phyloP scores from a whole-genome alignment of 2,113 vertebrate genomes.

The Rhynchomys soricoides region DNA sequence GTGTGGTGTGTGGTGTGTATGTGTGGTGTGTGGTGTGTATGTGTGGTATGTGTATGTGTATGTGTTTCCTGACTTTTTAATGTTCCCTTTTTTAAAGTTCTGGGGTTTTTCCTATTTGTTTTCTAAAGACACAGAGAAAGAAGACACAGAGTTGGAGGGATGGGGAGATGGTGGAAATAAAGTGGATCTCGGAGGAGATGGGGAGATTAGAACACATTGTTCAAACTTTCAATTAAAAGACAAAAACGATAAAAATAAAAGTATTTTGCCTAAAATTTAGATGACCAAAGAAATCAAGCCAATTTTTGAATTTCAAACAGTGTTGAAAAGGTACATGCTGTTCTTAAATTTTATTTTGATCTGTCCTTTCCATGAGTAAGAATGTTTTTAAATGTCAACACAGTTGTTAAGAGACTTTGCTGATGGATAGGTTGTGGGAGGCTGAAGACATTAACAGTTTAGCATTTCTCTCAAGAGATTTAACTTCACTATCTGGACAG shows the following conservation, averaged over 20 bases:
- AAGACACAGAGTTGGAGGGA: rapidly evolving
- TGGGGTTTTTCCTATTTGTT: neutral
- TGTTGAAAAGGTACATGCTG: neutral
- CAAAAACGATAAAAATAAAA: neutral
- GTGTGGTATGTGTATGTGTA: neutral
- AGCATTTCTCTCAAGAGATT: neutral
- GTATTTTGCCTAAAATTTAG: neutral
- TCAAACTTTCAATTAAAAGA: neutral
- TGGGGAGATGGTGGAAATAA: too few species aligned
- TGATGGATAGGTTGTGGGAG: rapidly evolving
- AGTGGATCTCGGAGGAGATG: neutral
- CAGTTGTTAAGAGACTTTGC: neutral
- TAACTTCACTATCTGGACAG: neutral
- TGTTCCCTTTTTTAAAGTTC: neutral
- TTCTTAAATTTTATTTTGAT: neutral
- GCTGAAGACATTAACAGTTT: neutral
- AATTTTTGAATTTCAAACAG: neutral
- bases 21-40: neutral
- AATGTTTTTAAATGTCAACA: neutral
- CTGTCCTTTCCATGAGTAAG: neutral
- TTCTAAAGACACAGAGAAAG: neutral
- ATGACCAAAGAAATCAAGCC: neutral
- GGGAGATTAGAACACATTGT: too few species aligned
- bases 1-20: too few species aligned
- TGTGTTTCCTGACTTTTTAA: neutral